A percentile compares a stretch with the other conserved stretches of the same genome.
phyloP scores from a whole-genome alignment of 2,888 invertebrate species.

The Pammene aurita region DNA sequence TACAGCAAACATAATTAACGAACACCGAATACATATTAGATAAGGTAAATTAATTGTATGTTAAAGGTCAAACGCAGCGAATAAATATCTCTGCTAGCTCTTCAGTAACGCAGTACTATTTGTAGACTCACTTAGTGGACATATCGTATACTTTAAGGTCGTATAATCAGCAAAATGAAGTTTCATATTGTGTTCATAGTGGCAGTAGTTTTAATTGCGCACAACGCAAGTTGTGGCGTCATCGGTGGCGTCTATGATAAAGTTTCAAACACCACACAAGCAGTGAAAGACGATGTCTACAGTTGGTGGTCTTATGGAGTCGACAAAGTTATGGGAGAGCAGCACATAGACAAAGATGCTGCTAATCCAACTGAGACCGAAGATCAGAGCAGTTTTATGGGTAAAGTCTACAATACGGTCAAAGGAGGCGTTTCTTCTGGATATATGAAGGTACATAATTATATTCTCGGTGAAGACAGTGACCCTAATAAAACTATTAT shows the following conservation, averaged over 20 bases:
- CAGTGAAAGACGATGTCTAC: slow-evolving; percentile 42
- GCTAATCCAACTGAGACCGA: neutral
- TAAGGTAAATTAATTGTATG: slow-evolving; percentile 28
- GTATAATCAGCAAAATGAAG: slow-evolving; percentile 29
- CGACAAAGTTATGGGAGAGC: slow-evolving; percentile 42
- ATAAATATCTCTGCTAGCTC: slow-evolving; percentile 25
- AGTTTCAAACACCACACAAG: slow-evolving; percentile 43
- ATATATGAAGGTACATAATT: slow-evolving; percentile 32
- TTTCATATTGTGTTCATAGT: slow-evolving; percentile 15
- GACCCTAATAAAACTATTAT: slow-evolving; percentile 38
- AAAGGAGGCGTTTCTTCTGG: slow-evolving; percentile 31
- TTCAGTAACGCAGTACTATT: slow-evolving; percentile 12
- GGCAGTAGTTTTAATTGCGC: slow-evolving; percentile 3
- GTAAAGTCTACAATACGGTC: slow-evolving; percentile 24
- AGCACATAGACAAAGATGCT: slow-evolving; percentile 13
- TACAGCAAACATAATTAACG: slow-evolving; percentile 17
- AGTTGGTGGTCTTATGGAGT: slow-evolving; percentile 42
- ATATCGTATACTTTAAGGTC: neutral
- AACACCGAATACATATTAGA: slow-evolving; percentile 20
- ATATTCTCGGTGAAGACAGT: slow-evolving; percentile 27
- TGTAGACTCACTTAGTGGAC: slow-evolving; percentile 3
- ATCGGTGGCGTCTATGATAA: slow-evolving; percentile 42
- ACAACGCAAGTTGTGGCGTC: slow-evolving; percentile 41
- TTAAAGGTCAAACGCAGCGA: slow-evolving; percentile 17
- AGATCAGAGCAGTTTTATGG: slow-evolving; percentile 21